Base-by-base conservation (phyloP, 2,888 invertebrate species). In the Teleogryllus oceanicus region DNA sequence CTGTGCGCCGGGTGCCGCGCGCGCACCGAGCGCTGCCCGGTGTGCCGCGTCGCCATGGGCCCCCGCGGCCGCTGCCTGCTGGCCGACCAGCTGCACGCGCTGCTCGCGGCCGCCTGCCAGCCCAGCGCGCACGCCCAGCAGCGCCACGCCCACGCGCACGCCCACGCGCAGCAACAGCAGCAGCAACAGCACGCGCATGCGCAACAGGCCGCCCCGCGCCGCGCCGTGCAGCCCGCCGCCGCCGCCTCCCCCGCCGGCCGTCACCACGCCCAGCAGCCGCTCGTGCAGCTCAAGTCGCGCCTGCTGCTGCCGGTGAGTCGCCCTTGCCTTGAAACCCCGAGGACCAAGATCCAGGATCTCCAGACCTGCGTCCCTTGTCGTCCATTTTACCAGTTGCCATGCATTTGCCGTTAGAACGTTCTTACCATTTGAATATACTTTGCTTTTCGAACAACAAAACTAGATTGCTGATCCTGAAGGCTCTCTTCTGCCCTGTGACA, bases 1-100 rank as follows among this genome's bases (percentile, higher is more conserved):
- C 85, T 88, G 24, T 88, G 88, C 84, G 86, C 87, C 84, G 86
- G 86, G 83, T 88, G 88, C 84, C 87, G 88, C 83, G 85, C 85
- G 83, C 86, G 88, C 81, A 86, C 88, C 49, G 86, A 86, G 78
- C 87, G 87, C 83, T 89, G 88, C 84, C 88, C 88, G 79, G 87
- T 88, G 81, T 89, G 88, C 84, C 86, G 88, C 77, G 88, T 88
- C 82, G 85, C 87, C 76, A 83, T 88, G 84, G 87, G 88, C 80
- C 87, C 87, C 76, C 84, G 87, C 80, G 88, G 88, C 80, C 86
- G 88, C 82, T 88, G 88, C 84, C 85, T 89, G 80, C 85, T 88
- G 80, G 87, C 88, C 82, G 88, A 89, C 85, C 88, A 88, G 85
- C 85, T 88, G 18, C 80, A 82, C 77, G 50, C 78, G 16, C 13